Percentiles rank a stretch among this genome's conserved stretches.
These are phyloP conservation scores for Typhlichthys eigenmanni DNA, from an alignment of 2,797 vertebrate species.

Conservation along the genomic window DNA sequence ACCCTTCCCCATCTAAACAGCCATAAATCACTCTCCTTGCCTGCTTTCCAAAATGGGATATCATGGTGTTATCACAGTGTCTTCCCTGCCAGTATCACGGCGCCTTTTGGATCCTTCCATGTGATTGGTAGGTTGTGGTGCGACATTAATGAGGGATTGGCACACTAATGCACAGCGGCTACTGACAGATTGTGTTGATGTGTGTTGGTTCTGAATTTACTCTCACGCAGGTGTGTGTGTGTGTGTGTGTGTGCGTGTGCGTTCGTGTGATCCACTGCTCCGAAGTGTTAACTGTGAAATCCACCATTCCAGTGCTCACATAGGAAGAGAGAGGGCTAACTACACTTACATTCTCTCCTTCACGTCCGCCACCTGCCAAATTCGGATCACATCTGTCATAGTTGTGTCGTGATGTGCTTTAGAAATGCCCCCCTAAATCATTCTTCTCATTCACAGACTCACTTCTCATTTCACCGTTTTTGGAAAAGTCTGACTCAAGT, in stretches of 20 bases:
- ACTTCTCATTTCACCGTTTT: not conserved
- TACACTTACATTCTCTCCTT: not conserved
- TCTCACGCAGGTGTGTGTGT: slow-evolving; percentile 4
- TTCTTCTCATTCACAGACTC: not conserved
- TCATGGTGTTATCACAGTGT: slow-evolving; percentile 12
- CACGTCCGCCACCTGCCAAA: slow-evolving; percentile 7
- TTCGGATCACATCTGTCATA: not conserved
- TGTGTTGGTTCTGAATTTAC: not conserved
- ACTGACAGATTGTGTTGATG: not conserved
- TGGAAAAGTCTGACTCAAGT: not conserved
- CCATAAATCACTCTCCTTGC: slow-evolving; percentile 44
- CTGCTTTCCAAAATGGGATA: slow-evolving; percentile 21
- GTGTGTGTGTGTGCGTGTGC: not conserved
- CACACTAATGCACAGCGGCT: slow-evolving; percentile 1
- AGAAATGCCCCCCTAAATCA: not conserved
- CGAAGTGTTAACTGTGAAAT: not conserved
- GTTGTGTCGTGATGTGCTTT: slow-evolving; percentile 6
- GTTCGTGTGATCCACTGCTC: slow-evolving; percentile 1
- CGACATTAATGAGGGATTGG: slow-evolving; percentile 2
- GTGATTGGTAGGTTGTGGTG: slow-evolving; percentile 2
- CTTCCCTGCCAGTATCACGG: not conserved
- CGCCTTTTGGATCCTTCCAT: not conserved
- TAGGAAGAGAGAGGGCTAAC: slow-evolving; percentile 41
- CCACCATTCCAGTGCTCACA: slow-evolving; percentile 35
- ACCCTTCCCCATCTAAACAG: slow-evolving; percentile 29